Base-by-base conservation (phyloP, 2,888 invertebrate species). In the Coremacera marginata region DNA sequence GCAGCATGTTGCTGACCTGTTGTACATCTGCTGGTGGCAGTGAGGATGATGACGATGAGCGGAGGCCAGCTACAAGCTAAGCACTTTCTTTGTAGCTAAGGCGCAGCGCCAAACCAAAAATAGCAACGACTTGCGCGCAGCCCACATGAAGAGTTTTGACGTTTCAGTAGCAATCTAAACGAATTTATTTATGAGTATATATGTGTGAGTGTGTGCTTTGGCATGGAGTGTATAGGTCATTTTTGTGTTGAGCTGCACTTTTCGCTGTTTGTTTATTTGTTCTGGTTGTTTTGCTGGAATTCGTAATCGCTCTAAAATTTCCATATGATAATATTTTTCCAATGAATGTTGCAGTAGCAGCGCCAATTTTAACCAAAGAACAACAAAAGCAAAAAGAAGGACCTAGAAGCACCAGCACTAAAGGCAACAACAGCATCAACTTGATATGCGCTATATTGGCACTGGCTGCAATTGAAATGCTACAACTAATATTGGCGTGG, bases 281-380 rank as follows among this genome's bases (percentile, higher is more conserved):
- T 65, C 52, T 55, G 55, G 67, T 25, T 72, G 57, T 51, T 67
- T 31, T 67, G 37, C 67, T n/a, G 34, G 25, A 52, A 63, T 74
- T 22, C 37, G 55, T 74, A 74, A 74, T 74, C 74, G 74, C 51
- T 74, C 67, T 65, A 77, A 81, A 84, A 84, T 84, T 84, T 83
- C 82, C 84, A 84, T 84, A 84, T 84, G 84, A 84, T 84, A 84
- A 84, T 84, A 84, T 84, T 84, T 82, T 81, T 82, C 78, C 81
- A 76, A 74, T 67, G 74, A 74, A 74, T 65, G 65, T 44, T 62
- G 57, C 60, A 22, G 62, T 44, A 16, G 44, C 71, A 37, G 22
- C 22, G n/a, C 65, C 65, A 52, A 34, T 11, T 22, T 34, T 51
- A 60, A n/a, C 19, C 11, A 44, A 52, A n/a, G 19, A 37, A 22